Evolutionary conservation across 2,888 invertebrate genomes (phyloP), one percentile per base, ranked within the genome.

Genomic region (Phragmatobia fuliginosa): DNA sequence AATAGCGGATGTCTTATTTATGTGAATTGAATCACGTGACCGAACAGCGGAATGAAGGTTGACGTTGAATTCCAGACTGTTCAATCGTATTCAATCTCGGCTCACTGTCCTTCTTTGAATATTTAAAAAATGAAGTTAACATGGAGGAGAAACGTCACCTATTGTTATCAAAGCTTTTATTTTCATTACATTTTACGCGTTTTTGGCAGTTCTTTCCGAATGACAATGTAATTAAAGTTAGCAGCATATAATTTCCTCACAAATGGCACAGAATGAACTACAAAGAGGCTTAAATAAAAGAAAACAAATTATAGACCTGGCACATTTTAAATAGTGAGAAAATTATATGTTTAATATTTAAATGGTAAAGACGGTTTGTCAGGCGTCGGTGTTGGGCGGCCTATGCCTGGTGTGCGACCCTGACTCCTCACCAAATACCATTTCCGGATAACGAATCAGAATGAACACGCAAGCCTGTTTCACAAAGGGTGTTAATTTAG

Each of bases 401-500:
- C 38, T 28, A 38, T 33, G 38, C 65, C 64, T 32, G 18, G 60
- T 71, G 72, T 71, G 65, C 73, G 85, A 81, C 88, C 88, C 85
- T 84, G 86, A 81, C 78, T 83, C 81, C 77, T 85, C 83, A 77
- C 75, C 82, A 81, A 88, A 88, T 86, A 87, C 90, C 88, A 90
- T 91, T 91, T 92, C 93, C 93, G 87, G 85, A 83, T 81, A 87
- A 86, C 86, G 84, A 89, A 87, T 88, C 87, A 87, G 81, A 77
- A 77, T 80, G 83, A 81, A 84, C 92, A 92, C 93, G 92, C 92
- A 82, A 93, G 77, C 86, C 81, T 79, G 67, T 71, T 73, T 75
- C 70, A 89, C 88, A 90, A 90, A 85, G 88, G 88, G 89, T 88
- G 90, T 89, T 93, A 92, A 93, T 92, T 92, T 89, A 87, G 85